These are phyloP conservation scores for Cossypha heuglini DNA, from an alignment of 2,797 vertebrate species.

Conservation along the genomic window DNA sequence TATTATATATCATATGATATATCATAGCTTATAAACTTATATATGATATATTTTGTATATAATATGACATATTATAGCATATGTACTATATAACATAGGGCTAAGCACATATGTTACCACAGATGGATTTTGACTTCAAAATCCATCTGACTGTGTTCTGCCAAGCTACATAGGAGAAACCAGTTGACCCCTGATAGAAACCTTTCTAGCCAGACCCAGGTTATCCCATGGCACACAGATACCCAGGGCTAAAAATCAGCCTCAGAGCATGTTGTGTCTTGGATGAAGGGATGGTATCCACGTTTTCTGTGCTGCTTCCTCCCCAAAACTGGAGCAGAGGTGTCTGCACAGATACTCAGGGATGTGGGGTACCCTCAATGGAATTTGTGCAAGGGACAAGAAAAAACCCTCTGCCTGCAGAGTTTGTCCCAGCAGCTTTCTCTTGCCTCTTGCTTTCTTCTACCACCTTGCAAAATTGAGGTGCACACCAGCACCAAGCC, in stretches of 20 bases:
- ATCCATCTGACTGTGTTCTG: background rate
- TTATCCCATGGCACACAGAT: background rate
- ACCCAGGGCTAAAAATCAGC: background rate
- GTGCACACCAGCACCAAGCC: background rate
- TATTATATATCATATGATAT: conserved; percentile 22
- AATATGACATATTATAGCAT: background rate
- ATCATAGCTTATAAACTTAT: background rate
- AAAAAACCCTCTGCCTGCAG: background rate
- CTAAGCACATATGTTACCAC: background rate
- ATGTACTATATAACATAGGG: background rate
- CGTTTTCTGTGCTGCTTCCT: background rate
- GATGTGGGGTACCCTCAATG: background rate
- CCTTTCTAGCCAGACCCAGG: background rate
- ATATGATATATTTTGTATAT: background rate
- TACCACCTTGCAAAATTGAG: background rate
- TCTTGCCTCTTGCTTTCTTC: background rate
- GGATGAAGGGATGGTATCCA: background rate
- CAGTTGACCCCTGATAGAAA: background rate
- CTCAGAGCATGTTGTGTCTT: background rate
- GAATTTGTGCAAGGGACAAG: background rate
- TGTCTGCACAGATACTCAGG: fast-evolving
- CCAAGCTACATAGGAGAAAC: background rate
- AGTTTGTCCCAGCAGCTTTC: background rate
- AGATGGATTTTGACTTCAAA: conserved; percentile 35
- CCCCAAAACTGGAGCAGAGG: background rate